Conservation (phyloP, 2,888 invertebrate genomes). For the Venustoraphidia nigricollis region DNA sequence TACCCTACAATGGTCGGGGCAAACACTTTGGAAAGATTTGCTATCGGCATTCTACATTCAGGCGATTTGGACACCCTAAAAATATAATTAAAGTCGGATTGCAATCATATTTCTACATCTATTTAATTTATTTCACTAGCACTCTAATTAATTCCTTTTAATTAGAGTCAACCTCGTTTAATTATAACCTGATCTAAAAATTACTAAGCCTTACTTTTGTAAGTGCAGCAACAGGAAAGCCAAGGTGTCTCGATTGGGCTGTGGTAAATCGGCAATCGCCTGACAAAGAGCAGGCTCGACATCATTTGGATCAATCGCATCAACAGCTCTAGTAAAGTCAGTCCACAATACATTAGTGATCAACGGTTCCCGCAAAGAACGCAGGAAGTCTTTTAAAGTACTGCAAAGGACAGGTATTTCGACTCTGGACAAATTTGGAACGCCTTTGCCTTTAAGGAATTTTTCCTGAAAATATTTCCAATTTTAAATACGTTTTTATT, state of each 20-base stretch:
- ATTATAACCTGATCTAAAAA: no score
- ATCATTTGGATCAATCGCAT: conserved; percentile 37
- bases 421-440: conserved; percentile 56
- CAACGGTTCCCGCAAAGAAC: conserved; percentile 76
- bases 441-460: conserved; percentile 71
- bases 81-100: conserved; percentile 9
- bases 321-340: conserved; percentile 60
- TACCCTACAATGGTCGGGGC: conserved; percentile 91
- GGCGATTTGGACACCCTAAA: conserved; percentile 63
- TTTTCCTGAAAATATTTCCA: conserved; percentile 39
- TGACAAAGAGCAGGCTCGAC: conserved; percentile 50
- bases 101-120: no score
- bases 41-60: conserved; percentile 82
- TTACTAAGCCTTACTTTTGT: conserved; percentile 59
- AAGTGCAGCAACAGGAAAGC: conserved; percentile 86
- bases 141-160: no score
- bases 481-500: not conserved
- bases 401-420: conserved; percentile 87
- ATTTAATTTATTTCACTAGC: no score
- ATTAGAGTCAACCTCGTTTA: no score
- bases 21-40: conserved; percentile 81
- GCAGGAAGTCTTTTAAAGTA: conserved; percentile 86
- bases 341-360: conserved; percentile 69
- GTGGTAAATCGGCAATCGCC: conserved; percentile 71
- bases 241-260: conserved; percentile 86